Evolutionary conservation across 1,140 invertebrate genomes (phyloP), one percentile per base, ranked within the genome.

Genomic region (Gonatopus flavifemur): DNA sequence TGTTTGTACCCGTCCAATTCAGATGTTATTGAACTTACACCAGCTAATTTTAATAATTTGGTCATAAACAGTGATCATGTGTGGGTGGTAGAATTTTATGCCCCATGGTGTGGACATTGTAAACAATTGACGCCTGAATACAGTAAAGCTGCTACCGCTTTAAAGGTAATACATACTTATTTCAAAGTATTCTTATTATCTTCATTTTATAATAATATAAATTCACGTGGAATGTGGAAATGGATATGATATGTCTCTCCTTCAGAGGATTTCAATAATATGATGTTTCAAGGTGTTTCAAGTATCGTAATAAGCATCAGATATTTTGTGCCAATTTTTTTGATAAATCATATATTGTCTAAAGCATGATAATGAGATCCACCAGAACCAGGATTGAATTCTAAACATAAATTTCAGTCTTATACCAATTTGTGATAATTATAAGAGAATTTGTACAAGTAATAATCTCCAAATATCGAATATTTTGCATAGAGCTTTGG

Each of bases 21-120:
- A 49, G 90, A 90, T 72, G 95, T 99, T 5, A 81, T 98, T 7
- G 90, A 97, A 59, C 79, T 99, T 18, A 97, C 88, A n/a, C 84
- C 89, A 5, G 80, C 80, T 19, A 98, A 97, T 81, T 99, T 99
- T 74, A 86, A 98, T 55, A 84, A 80, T 57, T 77, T 88, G 64
- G 96, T 98, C 7, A 80, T 88, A 41, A 84, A 93, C 55, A 86
- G 90, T 57, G 89, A 96, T 79, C 84, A 88, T 62, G 76, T 97
- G 35, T 96, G 93, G 93, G 78, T 97, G 37, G 89, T 97, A n/a
- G 92, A 95, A 70, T 97, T 96, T 74, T 97, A 84, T 78, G 94
- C 94, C 1, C 93, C 93, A 1, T 97, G 94, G 94, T 95, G 90
- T 76, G 89, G 89, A 20, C 91, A 94, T 67, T 93, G 92, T 71